These are phyloP conservation scores for Albula goreensis DNA, from an alignment of 2,113 vertebrate species.

Conservation along the genomic window DNA sequence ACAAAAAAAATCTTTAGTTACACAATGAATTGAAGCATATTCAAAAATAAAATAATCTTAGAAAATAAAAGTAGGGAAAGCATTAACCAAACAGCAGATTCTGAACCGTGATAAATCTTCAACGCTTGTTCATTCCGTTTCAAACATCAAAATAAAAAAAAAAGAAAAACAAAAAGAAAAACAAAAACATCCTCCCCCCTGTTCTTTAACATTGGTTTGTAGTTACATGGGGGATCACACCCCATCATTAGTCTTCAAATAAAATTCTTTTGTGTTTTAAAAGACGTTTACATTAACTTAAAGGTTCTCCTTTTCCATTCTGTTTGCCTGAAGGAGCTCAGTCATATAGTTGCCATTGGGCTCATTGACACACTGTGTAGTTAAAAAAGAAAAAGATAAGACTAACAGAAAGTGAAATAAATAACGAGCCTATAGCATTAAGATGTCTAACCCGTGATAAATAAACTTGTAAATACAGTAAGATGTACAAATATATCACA, in stretches of 20 bases:
- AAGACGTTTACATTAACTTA: constrained; percentile 58
- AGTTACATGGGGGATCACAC: constrained; percentile 24
- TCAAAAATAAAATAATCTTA: constrained; percentile 64
- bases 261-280: constrained; percentile 58
- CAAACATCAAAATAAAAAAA: constrained; percentile 48
- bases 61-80: constrained; percentile 75
- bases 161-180: constrained; percentile 60
- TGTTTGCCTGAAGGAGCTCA: constrained; percentile 61
- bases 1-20: constrained; percentile 80
- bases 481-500: constrained; percentile 95
- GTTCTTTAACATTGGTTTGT: constrained; percentile 40
- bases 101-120: constrained; percentile 73
- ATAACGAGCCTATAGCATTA: constrained; percentile 82
- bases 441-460: constrained; percentile 85
- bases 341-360: constrained; percentile 73
- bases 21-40: constrained; percentile 81
- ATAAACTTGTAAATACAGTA: constrained; percentile 91
- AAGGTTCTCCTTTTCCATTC: constrained; percentile 31
- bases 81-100: constrained; percentile 75
- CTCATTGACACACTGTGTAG: constrained; percentile 70
- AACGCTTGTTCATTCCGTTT: constrained; percentile 65
- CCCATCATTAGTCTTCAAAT: constrained; percentile 41
- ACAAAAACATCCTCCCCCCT: constrained; percentile 69
- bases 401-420: constrained; percentile 86
- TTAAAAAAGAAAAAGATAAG: constrained; percentile 77